These are phyloP conservation scores for Ptilonorhynchus violaceus DNA, from an alignment of 2,113 vertebrate genomes.

Conservation along the genomic window DNA sequence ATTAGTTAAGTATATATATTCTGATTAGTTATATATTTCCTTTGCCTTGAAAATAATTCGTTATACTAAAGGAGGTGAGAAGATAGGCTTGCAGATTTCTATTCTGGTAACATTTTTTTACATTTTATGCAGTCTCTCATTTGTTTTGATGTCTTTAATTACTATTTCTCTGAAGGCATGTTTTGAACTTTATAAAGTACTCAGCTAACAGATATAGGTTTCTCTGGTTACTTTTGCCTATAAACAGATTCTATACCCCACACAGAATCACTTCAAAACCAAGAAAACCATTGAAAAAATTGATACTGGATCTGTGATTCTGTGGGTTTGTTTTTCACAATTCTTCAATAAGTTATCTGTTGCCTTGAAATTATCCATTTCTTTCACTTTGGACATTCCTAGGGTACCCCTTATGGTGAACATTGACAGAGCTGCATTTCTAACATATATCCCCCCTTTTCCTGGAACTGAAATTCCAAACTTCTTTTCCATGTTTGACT, in stretches of 20 bases:
- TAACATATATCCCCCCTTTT: neutral
- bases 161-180: neutral
- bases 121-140: neutral
- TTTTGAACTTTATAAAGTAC: neutral
- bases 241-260: neutral
- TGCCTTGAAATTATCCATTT: neutral
- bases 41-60: neutral
- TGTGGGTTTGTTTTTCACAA: fast-evolving
- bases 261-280: neutral
- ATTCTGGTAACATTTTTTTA: neutral
- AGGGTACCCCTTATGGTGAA: neutral
- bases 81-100: neutral
- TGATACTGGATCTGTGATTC: neutral
- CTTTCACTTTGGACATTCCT: neutral
- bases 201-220: neutral
- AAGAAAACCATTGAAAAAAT: neutral
- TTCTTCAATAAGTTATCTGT: neutral
- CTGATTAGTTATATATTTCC: neutral
- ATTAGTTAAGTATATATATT: neutral
- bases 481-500: neutral
- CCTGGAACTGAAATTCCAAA: neutral
- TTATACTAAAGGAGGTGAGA: neutral
- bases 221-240: neutral
- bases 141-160: neutral
- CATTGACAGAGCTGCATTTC: neutral